A percentile compares a stretch with the other conserved stretches of the same genome.
Evolutionary conservation across 1,140 invertebrate species (phyloP).

Genomic region (Plectrocnemia conspersa): DNA sequence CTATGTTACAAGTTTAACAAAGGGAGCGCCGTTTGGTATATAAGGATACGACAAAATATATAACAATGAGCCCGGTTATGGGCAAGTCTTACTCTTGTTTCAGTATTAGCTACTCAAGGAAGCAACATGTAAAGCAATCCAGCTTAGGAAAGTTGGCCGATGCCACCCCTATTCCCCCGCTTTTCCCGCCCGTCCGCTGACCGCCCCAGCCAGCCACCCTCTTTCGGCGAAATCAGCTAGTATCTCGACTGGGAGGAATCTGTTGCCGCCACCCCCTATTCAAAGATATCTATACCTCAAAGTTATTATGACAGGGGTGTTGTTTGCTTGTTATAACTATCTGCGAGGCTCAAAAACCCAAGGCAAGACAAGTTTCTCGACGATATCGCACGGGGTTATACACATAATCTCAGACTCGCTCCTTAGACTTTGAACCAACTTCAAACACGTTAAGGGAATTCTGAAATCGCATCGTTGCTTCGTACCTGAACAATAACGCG

Average conservation of each 20-base stretch:
- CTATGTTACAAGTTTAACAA: no score
- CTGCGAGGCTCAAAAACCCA: slow-evolving; percentile 33
- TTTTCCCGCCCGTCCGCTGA: not conserved
- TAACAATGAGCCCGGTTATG: not conserved
- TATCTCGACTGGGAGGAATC: slow-evolving; percentile 10
- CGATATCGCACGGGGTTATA: slow-evolving; percentile 29
- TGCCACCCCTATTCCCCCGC: not conserved
- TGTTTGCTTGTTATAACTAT: slow-evolving; percentile 36
- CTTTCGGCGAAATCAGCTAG: not conserved
- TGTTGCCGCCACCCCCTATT: slow-evolving; percentile 12
- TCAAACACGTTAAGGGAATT: no score
- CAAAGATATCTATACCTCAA: slow-evolving; percentile 37
- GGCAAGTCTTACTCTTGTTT: slow-evolving; percentile 8
- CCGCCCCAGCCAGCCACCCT: not conserved
- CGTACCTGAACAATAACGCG: no score
- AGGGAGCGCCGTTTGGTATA: no score
- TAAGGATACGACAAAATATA: no score
- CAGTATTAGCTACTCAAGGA: slow-evolving; percentile 8
- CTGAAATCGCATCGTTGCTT: no score
- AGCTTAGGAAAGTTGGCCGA: slow-evolving; percentile 12
- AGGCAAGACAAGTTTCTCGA: slow-evolving; percentile 33
- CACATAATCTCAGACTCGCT: slow-evolving; percentile 27
- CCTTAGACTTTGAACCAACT: slow-evolving; percentile 23
- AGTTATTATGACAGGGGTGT: slow-evolving; percentile 36
- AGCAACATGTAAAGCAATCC: slow-evolving; percentile 17